Evolutionary conservation across 1,140 invertebrate genomes (phyloP).

Genomic region (Drosophila arizonae): DNA sequence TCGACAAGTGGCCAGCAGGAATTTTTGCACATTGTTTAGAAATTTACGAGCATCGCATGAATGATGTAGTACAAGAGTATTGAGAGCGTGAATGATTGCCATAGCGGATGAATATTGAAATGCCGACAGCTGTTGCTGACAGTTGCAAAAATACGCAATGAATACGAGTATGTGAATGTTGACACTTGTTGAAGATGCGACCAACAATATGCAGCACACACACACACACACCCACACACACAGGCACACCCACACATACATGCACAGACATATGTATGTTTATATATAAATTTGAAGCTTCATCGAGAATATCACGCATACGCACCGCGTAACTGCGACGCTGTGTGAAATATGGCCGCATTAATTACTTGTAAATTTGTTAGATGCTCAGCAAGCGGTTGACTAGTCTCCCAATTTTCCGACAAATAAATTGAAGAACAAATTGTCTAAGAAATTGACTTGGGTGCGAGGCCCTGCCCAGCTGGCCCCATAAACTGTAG

Average conservation of each 20-base stretch:
- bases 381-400: conserved; percentile 37
- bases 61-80: conserved; percentile 55
- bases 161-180: conserved; percentile 56
- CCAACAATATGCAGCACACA: conserved; percentile 15
- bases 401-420: conserved; percentile 20
- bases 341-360: conserved; percentile 73
- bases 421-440: conserved; percentile 66
- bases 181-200: conserved; percentile 68
- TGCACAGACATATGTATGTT: background rate
- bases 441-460: conserved; percentile 73
- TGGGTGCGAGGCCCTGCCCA: conserved; percentile 9
- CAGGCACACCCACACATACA: conserved; percentile 10
- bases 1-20: conserved; percentile 63
- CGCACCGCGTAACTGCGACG: conserved; percentile 22
- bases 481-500: conserved; percentile 34
- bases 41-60: conserved; percentile 48
- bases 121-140: conserved; percentile 73
- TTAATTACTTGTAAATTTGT: conserved; percentile 81
- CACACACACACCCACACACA: conserved; percentile 17
- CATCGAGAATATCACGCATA: conserved; percentile 41
- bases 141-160: conserved; percentile 41
- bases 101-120: conserved; percentile 77
- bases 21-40: conserved; percentile 68
- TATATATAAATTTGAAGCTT: background rate
- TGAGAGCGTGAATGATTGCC: conserved; percentile 73